Conservation (phyloP, 2,113 vertebrate species). For the Varanus komodoensis region DNA sequence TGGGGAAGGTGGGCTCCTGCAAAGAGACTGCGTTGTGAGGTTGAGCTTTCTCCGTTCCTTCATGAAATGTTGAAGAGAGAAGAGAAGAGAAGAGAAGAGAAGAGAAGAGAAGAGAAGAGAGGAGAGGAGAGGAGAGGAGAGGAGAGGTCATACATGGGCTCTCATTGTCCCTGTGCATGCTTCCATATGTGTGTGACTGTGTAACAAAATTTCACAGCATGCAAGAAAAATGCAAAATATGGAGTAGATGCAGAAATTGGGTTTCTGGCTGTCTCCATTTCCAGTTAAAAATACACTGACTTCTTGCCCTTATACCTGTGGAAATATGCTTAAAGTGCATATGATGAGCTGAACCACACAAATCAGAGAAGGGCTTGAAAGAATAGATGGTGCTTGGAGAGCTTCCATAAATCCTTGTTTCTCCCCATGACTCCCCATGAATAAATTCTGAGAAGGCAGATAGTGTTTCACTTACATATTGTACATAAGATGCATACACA, state of each 20-base stretch:
- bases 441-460: not conserved
- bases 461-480: not conserved
- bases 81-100: no score
- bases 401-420: not conserved
- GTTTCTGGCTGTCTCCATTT: no score
- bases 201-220: not conserved
- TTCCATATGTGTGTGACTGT: no score
- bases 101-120: no score
- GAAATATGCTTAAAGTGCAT: not conserved
- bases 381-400: not conserved
- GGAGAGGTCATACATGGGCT: not conserved
- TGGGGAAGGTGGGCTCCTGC: constrained; percentile 14
- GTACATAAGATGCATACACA: not conserved
- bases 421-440: not conserved
- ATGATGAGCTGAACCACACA: not conserved
- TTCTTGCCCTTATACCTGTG: no score
- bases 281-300: not conserved
- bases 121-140: no score
- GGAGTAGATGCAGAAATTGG: no score
- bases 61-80: not conserved
- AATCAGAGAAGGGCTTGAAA: accelerated
- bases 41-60: not conserved
- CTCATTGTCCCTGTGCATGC: no score
- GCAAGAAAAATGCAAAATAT: not conserved
- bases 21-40: not conserved